Percentiles rank a stretch among this genome's conserved stretches.
These are phyloP conservation scores for Hesperia comma DNA, from an alignment of 2,888 invertebrate genomes.

Conservation along the genomic window DNA sequence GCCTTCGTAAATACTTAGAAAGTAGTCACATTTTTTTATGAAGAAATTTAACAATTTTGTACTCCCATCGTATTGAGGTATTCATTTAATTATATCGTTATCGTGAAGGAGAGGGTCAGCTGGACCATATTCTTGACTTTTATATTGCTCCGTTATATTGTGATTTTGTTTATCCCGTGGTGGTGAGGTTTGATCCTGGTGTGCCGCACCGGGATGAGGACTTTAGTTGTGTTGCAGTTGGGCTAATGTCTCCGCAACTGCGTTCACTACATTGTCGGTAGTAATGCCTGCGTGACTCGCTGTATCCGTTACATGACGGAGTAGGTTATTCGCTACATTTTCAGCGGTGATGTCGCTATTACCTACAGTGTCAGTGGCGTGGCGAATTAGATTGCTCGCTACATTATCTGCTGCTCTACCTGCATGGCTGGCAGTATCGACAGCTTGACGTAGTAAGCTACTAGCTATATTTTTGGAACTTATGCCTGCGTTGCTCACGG, in stretches of 20 bases:
- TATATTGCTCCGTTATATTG: too few species aligned
- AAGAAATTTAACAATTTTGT: conserved; percentile 44
- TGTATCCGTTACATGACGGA: not conserved
- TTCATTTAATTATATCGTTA: conserved; percentile 40
- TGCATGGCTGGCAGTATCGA: not conserved
- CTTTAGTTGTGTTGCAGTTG: not conserved
- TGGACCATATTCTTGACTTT: too few species aligned
- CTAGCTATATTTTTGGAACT: too few species aligned
- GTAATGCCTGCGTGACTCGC: not conserved
- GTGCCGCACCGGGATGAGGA: too few species aligned
- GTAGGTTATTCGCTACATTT: not conserved
- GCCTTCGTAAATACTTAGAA: not conserved
- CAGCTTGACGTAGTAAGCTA: not conserved
- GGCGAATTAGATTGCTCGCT: not conserved
- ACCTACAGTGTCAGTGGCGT: not conserved
- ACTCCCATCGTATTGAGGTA: not conserved
- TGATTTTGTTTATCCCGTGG: too few species aligned
- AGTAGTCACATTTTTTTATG: conserved; percentile 2
- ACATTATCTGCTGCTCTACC: not conserved
- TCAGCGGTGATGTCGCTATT: not conserved
- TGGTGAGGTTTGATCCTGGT: too few species aligned
- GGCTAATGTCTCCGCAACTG: not conserved
- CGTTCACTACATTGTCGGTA: not conserved
- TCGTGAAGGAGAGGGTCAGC: not conserved
- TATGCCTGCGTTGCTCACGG: too few species aligned